Conservation (phyloP, 2,888 invertebrate genomes). For the Tipula vernalis region DNA sequence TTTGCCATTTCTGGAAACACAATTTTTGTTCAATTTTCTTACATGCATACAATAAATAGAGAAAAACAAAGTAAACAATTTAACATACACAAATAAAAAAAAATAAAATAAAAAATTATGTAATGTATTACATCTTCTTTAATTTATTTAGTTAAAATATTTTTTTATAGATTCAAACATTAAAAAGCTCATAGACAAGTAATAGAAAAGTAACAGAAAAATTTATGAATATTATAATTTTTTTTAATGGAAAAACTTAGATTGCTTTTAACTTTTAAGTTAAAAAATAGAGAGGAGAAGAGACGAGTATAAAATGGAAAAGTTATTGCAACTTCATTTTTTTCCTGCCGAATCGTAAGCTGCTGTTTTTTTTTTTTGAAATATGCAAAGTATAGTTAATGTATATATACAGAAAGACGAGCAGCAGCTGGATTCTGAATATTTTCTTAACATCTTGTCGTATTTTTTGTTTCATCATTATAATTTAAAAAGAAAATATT, state of each 20-base stretch:
- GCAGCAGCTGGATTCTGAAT: not conserved
- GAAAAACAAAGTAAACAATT: no score
- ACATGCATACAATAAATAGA: not conserved
- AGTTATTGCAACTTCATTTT: not conserved
- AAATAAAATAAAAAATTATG: no score
- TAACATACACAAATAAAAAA: not conserved
- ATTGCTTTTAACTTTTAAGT: not conserved
- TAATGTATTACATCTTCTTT: not conserved
- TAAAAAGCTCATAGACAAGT: not conserved
- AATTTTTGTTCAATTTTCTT: no score
- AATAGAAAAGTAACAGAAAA: not conserved
- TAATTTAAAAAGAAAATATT: not conserved
- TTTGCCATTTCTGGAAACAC: no score
- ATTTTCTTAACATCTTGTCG: not conserved
- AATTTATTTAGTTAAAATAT: not conserved
- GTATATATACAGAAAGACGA: not conserved
- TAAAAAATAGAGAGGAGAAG: not conserved
- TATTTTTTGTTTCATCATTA: not conserved
- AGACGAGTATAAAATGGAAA: not conserved
- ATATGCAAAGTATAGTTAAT: not conserved
- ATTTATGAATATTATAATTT: not conserved
- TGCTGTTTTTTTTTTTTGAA: not conserved
- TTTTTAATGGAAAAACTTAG: not conserved
- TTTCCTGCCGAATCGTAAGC: not conserved
- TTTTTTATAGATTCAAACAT: no score